Percentiles rank a stretch among this genome's conserved stretches.
These are phyloP conservation scores for Drosophila maculinotata DNA, from an alignment of 2,888 invertebrate genomes.

Conservation along the genomic window DNA sequence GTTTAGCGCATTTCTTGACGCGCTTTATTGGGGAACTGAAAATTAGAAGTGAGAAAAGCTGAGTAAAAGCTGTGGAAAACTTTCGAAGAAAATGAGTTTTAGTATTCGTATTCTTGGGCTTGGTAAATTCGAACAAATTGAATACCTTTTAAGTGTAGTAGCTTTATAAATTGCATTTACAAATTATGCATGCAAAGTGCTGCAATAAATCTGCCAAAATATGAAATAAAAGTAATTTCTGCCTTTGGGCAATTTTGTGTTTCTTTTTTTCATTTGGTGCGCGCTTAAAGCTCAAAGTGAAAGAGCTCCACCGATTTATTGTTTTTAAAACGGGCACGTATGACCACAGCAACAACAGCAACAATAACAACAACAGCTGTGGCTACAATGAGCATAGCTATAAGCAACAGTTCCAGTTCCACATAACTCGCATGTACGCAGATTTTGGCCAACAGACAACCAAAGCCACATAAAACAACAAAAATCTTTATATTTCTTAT, in stretches of 20 bases:
- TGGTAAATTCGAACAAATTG: no score
- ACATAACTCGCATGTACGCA: constrained; percentile 51
- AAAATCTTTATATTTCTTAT: constrained; percentile 32
- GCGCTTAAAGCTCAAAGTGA: constrained; percentile 46
- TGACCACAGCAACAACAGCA: constrained; percentile 25
- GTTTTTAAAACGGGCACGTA: constrained; percentile 51
- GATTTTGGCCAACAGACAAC: constrained; percentile 35
- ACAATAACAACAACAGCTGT: no score
- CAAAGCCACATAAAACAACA: constrained; percentile 22
- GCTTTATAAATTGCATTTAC: constrained; percentile 25
- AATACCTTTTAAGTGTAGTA: background rate
- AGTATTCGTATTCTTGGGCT: no score
- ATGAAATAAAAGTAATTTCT: constrained; percentile 57
- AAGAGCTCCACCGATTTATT: constrained; percentile 60
- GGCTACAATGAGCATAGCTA: constrained; percentile 29
- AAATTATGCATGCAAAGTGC: constrained; percentile 42
- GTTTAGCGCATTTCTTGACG: constrained; percentile 54
- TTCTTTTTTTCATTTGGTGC: constrained; percentile 37
- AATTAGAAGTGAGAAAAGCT: background rate
- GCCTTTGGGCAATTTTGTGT: constrained; percentile 37
- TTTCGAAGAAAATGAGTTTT: background rate
- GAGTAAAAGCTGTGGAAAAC: background rate
- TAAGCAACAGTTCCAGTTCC: constrained; percentile 38
- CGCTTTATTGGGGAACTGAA: constrained; percentile 16
- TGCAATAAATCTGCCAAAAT: constrained; percentile 59